These are phyloP conservation scores for Hyla sarda DNA, from an alignment of 2,113 vertebrate species.

Conservation along the genomic window DNA sequence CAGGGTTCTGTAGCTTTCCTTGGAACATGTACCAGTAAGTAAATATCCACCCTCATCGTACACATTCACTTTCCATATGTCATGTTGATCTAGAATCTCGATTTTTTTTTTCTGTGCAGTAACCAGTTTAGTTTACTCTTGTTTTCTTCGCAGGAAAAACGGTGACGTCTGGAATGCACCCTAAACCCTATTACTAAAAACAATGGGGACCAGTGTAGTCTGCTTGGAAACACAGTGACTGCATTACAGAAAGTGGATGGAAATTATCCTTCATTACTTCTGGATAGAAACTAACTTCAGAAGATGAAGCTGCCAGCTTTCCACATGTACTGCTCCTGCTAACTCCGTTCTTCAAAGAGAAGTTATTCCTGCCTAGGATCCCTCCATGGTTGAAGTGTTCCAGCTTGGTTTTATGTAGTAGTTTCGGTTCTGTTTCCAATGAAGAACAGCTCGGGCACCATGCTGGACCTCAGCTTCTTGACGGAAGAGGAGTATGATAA, in stretches of 20 bases:
- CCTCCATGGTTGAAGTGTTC: not conserved
- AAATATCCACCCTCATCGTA: slow-evolving; percentile 66
- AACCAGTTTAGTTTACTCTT: slow-evolving; percentile 43
- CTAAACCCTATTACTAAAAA: not conserved
- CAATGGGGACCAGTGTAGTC: slow-evolving; percentile 53
- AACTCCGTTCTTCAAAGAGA: not conserved
- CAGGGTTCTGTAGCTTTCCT: slow-evolving; percentile 63
- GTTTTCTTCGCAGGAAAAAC: not conserved
- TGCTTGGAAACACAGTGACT: slow-evolving; percentile 33
- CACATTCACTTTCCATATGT: slow-evolving; percentile 65
- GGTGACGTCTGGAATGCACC: not conserved
- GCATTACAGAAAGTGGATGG: slow-evolving; percentile 54
- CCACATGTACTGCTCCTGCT: not conserved
- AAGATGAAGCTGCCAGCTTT: slow-evolving; percentile 58
- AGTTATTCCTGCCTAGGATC: slow-evolving; percentile 59
- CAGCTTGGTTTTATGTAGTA: slow-evolving; percentile 30
- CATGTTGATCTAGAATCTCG: slow-evolving; percentile 57
- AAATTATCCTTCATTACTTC: slow-evolving; percentile 48
- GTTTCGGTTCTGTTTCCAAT: slow-evolving; percentile 12
- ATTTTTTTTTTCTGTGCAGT: slow-evolving; percentile 61
- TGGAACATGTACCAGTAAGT: slow-evolving; percentile 62
- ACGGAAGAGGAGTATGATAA: slow-evolving; percentile 73
- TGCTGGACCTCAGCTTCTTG: slow-evolving; percentile 75
- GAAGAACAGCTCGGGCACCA: slow-evolving; percentile 59
- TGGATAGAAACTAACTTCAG: slow-evolving; percentile 30